phyloP scores from a whole-genome alignment of 2,888 invertebrate species.

The Teleogryllus oceanicus region DNA sequence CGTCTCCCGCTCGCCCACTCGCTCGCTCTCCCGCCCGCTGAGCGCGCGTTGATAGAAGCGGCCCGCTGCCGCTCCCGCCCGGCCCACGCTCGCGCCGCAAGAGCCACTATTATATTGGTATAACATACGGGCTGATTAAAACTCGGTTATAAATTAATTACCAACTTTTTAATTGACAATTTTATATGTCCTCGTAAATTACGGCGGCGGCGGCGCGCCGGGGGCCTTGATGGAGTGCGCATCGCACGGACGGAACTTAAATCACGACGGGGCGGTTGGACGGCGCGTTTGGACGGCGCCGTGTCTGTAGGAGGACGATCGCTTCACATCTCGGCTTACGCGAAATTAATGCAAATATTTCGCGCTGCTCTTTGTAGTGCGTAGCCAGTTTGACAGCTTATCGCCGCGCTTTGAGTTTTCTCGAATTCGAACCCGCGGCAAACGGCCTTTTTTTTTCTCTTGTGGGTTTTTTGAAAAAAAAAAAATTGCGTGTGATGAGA shows the following conservation, averaged over 20 bases:
- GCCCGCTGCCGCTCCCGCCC: not conserved
- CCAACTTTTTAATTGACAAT: constrained; percentile 18
- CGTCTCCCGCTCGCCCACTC: not conserved
- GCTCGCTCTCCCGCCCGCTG: not conserved
- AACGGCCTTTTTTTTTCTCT: not conserved
- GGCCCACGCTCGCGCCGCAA: not conserved
- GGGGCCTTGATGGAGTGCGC: not conserved
- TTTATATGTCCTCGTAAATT: constrained; percentile 8
- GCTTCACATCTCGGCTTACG: not conserved
- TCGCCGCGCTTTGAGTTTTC: not conserved
- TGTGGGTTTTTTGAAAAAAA: not conserved
- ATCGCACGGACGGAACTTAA: not conserved
- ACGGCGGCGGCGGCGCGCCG: not conserved
- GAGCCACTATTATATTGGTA: not conserved
- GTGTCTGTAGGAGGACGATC: not conserved
- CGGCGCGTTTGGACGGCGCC: too few species aligned
- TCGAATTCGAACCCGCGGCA: not conserved
- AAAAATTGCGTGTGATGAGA: not conserved
- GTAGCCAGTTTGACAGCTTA: not conserved
- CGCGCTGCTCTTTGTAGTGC: not conserved
- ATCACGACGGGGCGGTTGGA: not conserved
- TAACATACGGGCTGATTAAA: constrained; percentile 8
- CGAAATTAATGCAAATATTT: not conserved
- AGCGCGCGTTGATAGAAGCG: not conserved
- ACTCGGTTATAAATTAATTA: constrained; percentile 18